These are phyloP conservation scores for Girardia tigrina DNA, from an alignment of 2,888 invertebrate genomes.

Conservation along the genomic window DNA sequence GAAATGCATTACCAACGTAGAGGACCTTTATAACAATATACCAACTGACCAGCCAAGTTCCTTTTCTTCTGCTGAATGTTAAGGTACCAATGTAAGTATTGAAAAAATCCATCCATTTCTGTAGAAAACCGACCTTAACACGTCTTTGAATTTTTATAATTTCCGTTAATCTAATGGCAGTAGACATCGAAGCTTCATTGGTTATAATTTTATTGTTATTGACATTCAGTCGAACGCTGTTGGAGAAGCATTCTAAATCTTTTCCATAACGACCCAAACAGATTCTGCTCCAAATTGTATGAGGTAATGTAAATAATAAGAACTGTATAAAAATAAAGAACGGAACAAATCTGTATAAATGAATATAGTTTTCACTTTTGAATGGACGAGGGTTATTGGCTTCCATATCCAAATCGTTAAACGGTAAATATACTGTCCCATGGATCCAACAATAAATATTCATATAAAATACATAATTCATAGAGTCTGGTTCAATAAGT, in stretches of 20 bases:
- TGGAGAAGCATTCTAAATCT: not conserved
- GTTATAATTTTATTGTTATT: not conserved
- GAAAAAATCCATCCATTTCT: too few species aligned
- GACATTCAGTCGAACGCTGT: not conserved
- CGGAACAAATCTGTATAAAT: slow-evolving; percentile 2
- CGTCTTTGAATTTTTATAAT: not conserved
- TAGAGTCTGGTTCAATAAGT: not conserved
- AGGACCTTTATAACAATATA: not conserved
- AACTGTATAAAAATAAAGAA: not conserved
- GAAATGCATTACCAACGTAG: not conserved
- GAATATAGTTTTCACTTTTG: not conserved
- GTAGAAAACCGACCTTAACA: too few species aligned
- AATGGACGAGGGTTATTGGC: not conserved
- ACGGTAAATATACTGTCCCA: not conserved
- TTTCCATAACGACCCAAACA: not conserved
- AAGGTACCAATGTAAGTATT: not conserved
- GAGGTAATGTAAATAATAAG: not conserved
- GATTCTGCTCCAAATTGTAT: not conserved
- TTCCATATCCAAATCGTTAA: not conserved
- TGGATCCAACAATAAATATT: not conserved
- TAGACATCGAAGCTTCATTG: not conserved
- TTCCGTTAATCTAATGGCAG: not conserved
- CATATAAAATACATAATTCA: not conserved
- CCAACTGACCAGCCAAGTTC: slow-evolving; percentile 3
- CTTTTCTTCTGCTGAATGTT: not conserved